phyloP scores from a whole-genome alignment of 2,888 invertebrate genomes.

The Drosophila longiperda region DNA sequence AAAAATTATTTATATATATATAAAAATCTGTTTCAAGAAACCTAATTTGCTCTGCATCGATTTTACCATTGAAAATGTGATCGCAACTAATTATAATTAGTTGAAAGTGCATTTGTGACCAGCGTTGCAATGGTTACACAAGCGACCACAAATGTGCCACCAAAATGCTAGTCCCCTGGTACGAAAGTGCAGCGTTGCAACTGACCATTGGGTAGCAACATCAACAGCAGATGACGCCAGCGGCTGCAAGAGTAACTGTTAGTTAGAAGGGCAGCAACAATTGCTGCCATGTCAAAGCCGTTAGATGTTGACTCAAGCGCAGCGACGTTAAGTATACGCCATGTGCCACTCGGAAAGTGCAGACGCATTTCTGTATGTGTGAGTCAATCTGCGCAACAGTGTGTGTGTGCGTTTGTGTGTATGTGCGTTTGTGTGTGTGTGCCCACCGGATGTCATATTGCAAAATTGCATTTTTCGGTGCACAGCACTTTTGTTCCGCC shows the following conservation, averaged over 20 bases:
- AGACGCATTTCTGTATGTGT: constrained; percentile 4
- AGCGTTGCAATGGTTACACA: constrained; percentile 24
- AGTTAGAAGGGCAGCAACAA: constrained; percentile 51
- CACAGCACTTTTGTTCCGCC: constrained; percentile 63
- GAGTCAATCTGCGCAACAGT: background rate
- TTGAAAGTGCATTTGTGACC: constrained; percentile 7
- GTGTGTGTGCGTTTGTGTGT: background rate
- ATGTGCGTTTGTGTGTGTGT: constrained; percentile 24
- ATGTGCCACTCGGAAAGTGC: constrained; percentile 23
- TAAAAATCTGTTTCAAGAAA: background rate
- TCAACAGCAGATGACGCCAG: constrained; percentile 29
- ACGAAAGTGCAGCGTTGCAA: constrained; percentile 62
- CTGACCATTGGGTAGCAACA: constrained; percentile 14
- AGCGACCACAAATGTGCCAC: constrained; percentile 25
- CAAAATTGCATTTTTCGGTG: constrained; percentile 78
- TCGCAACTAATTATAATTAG: constrained; percentile 37
- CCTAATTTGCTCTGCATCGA: background rate
- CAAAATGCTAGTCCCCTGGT: constrained; percentile 3
- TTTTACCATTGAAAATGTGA: background rate
- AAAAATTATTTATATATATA: background rate
- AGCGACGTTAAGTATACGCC: constrained; percentile 77
- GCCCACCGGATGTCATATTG: constrained; percentile 76
- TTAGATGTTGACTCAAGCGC: constrained; percentile 63
- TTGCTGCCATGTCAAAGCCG: constrained; percentile 64
- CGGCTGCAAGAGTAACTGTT: constrained; percentile 43